Conservation (phyloP, 2,888 invertebrate genomes). For the Celastrina argiolus region DNA sequence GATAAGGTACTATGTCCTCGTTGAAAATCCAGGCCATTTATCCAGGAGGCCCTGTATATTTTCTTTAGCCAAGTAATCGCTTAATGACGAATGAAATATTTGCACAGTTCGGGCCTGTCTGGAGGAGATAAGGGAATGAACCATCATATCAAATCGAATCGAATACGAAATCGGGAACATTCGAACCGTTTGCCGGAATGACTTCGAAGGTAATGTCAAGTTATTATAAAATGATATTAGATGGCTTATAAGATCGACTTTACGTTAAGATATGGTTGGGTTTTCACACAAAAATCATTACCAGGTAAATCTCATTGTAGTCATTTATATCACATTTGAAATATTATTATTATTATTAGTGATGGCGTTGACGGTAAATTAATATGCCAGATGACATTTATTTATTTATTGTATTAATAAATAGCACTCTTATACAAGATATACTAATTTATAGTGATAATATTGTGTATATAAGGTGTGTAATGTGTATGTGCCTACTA, state of each 20-base stretch:
- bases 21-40: background rate
- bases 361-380: no score
- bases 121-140: constrained; percentile 30
- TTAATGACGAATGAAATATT: constrained; percentile 25
- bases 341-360: no score
- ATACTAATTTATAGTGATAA: no score
- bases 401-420: no score
- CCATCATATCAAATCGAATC: constrained; percentile 19
- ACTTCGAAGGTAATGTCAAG: constrained; percentile 14
- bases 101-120: constrained; percentile 28
- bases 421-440: no score
- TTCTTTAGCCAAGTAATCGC: constrained; percentile 2
- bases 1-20: background rate
- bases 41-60: constrained; percentile 4
- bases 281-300: background rate
- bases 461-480: no score
- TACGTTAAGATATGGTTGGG: background rate
- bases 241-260: background rate
- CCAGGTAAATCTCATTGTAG: no score
- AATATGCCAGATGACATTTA: no score
- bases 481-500: no score
- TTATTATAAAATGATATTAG: constrained; percentile 10
- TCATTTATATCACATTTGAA: no score
- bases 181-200: background rate
- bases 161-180: constrained; percentile 1